A percentile compares a stretch with the other conserved stretches of the same genome.
These are phyloP conservation scores for Eutolmus rufibarbis DNA, from an alignment of 2,888 invertebrate species.

Conservation along the genomic window DNA sequence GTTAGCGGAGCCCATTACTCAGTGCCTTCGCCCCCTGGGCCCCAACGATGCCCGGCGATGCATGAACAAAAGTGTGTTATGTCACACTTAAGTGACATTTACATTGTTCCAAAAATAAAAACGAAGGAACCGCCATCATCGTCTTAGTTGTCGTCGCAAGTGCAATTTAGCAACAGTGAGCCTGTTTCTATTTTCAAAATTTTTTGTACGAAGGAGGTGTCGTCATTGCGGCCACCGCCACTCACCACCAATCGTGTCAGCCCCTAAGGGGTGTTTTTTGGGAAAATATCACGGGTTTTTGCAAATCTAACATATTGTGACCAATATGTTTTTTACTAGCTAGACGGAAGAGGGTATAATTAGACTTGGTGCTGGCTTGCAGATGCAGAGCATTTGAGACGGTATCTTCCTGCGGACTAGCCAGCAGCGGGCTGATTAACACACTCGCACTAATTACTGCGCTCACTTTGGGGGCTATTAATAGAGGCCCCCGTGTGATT, in stretches of 20 bases:
- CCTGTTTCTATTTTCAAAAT: not conserved
- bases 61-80: constrained; percentile 8
- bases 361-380: not conserved
- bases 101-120: constrained; percentile 14
- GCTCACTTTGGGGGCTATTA: not conserved
- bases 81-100: constrained; percentile 13
- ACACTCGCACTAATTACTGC: not conserved
- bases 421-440: not conserved
- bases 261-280: not conserved
- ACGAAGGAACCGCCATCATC: not conserved
- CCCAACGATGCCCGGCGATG: not conserved
- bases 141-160: not conserved
- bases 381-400: not conserved
- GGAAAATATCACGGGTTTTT: not conserved
- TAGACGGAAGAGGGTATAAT: not conserved
- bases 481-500: not conserved
- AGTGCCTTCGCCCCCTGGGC: not conserved
- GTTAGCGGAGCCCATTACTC: not conserved
- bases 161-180: not conserved
- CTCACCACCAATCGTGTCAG: not conserved
- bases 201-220: not conserved
- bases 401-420: not conserved
- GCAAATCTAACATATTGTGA: not conserved
- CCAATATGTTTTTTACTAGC: not conserved
- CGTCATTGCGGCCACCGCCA: not conserved